Evolutionary conservation across 2,888 invertebrate species (phyloP), one percentile per base, ranked within the genome.

Genomic region (Harpagoxenus sublaevis): DNA sequence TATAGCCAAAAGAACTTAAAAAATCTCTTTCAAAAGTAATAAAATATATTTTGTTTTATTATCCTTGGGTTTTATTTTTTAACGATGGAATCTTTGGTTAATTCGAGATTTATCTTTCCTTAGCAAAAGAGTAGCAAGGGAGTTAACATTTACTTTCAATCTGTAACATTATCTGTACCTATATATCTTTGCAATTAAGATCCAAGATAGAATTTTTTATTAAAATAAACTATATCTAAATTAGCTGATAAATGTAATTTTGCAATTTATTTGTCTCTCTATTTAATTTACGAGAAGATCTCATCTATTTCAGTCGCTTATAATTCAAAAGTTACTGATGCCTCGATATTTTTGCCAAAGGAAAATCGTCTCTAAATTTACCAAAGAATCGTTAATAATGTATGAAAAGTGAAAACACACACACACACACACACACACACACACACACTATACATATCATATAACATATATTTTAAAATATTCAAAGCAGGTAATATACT

Each of bases 121-220:
- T 28, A 18, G 15, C 23, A 0, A 48, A 51, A 23, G 45, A 65
- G 28, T 66, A 65, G 0, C 15, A 15, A 65, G 15, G 2, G 39
- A 42, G 8, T 45, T 15, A 66, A 28, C 23, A 28, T 28, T 66
- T 6, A 66, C 23, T 23, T 45, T 66, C 28, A 45, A 66, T 66
- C 15, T 45, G 65, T 45, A 66, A 8, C 42, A 28, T 45, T 28
- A 65, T 62, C 35, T 63, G 2, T 39, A 39, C 0, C 2, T n/a
- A 63, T 35, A 62, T 63, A 63, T 66, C 39, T 39, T 23, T 10
- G 65, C 15, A 3, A 65, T 65, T 65, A 65, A 42, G 65, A 45
- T 28, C 15, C 3, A 45, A 66, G 28, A 28, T 45, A 45, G 15
- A 66, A 45, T 45, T 23, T 45, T 23, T 45, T 65, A 65, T 65